A percentile compares a stretch with the other conserved stretches of the same genome.
phyloP scores from a whole-genome alignment of 37 sponge, comb jelly and placozoan genomes.

The Spongilla lacustris region DNA sequence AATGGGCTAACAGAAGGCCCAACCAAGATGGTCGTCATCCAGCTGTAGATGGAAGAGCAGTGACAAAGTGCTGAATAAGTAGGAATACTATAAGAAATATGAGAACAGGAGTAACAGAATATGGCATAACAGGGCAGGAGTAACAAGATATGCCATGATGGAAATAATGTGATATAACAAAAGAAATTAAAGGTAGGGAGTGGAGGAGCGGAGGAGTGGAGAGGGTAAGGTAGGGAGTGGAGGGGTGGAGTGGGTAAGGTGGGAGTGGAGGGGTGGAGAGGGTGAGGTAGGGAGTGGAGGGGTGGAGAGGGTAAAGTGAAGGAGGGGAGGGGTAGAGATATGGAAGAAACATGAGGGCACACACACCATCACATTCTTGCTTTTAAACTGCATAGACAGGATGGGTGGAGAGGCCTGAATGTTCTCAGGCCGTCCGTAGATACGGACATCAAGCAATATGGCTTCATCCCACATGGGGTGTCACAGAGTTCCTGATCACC shows the following conservation, averaged over 20 bases:
- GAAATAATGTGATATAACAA: too few species aligned
- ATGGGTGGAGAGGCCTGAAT: constrained; percentile 30
- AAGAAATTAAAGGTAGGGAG: too few species aligned
- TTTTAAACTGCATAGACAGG: constrained; percentile 51
- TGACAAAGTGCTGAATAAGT: too few species aligned
- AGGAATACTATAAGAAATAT: too few species aligned
- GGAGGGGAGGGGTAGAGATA: background rate
- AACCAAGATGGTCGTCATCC: constrained; percentile 20
- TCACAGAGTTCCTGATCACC: constrained; percentile 41
- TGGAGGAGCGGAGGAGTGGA: background rate
- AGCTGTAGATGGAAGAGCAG: background rate
- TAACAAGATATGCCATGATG: too few species aligned
- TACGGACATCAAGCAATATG: constrained; percentile 47
- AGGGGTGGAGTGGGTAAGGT: background rate
- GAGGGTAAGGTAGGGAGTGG: background rate
- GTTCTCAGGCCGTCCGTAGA: constrained; percentile 51
- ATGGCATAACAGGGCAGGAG: too few species aligned
- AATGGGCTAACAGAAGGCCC: background rate
- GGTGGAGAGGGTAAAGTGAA: background rate
- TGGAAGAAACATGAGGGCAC: background rate
- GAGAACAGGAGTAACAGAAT: too few species aligned
- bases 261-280: background rate
- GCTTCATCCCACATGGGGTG: constrained; percentile 72
- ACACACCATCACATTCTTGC: constrained; percentile 54
- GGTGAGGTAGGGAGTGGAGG: background rate